Conservation (phyloP, 35 echinoderm and acorn worm genomes). For the Stichopus chloronotus region DNA sequence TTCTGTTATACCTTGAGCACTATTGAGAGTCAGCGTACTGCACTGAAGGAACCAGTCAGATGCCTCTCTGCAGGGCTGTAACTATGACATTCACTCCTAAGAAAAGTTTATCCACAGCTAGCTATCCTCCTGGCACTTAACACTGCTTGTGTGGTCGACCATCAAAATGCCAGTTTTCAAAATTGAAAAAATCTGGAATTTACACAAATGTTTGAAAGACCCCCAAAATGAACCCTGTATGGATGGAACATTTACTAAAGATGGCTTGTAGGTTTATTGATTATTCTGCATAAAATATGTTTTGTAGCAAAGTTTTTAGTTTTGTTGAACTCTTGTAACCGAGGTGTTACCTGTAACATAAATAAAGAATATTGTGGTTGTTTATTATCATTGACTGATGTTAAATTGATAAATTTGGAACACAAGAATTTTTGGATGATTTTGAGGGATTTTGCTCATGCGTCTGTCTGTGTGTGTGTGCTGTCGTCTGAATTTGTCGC, state of each 20-base stretch:
- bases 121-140: constrained; percentile 20
- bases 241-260: not conserved
- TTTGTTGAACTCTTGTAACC: not conserved
- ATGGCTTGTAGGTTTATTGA: not conserved
- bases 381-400: not conserved
- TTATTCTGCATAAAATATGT: not conserved
- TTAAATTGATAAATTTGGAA: not conserved
- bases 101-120: not conserved
- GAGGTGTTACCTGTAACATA: not conserved
- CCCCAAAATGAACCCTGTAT: not conserved
- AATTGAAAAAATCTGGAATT: constrained; percentile 18
- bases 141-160: not conserved
- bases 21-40: too few species aligned
- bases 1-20: too few species aligned
- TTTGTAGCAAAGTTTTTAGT: not conserved
- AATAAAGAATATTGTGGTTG: not conserved
- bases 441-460: too few species aligned
- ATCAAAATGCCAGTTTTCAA: not conserved
- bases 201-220: not conserved
- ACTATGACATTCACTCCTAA: too few species aligned
- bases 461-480: too few species aligned
- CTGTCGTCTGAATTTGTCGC: too few species aligned
- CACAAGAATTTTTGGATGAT: too few species aligned
- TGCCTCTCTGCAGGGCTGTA: too few species aligned
- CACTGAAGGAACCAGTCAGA: too few species aligned